Percentiles rank a stretch among this genome's conserved stretches.
These are phyloP conservation scores for Lottia scabra DNA, from an alignment of 2,888 invertebrate species.

Conservation along the genomic window DNA sequence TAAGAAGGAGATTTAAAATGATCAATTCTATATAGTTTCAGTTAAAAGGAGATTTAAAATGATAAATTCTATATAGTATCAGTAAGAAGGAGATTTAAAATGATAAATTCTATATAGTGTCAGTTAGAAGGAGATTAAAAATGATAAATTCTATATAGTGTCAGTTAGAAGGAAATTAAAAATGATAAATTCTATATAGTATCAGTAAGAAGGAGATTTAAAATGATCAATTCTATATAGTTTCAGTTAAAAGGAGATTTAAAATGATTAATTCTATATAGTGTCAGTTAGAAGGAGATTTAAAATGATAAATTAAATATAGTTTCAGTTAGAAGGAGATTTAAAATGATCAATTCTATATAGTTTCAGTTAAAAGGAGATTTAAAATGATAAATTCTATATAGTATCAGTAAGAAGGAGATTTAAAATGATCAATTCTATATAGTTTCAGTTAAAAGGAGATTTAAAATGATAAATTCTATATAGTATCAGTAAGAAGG, in stretches of 20 bases:
- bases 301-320: not conserved
- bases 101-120: too few species aligned
- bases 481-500: constrained; percentile 65
- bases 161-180: constrained; percentile 66
- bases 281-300: too few species aligned
- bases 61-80: constrained; percentile 42
- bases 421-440: constrained; percentile 40
- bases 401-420: constrained; percentile 66
- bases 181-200: too few species aligned
- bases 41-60: too few species aligned
- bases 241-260: constrained; percentile 67
- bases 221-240: constrained; percentile 26
- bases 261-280: constrained; percentile 13
- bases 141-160: constrained; percentile 37
- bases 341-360: constrained; percentile 29
- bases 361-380: too few species aligned
- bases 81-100: constrained; percentile 66
- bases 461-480: too few species aligned
- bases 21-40: too few species aligned
- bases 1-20: constrained; percentile 65
- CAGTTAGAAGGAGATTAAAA: too few species aligned
- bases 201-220: too few species aligned
- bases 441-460: too few species aligned
- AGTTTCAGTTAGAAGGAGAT: constrained; percentile 67
- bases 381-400: not conserved